phyloP scores from a whole-genome alignment of 2,888 invertebrate species.

The Pyrocoelia pectoralis region DNA sequence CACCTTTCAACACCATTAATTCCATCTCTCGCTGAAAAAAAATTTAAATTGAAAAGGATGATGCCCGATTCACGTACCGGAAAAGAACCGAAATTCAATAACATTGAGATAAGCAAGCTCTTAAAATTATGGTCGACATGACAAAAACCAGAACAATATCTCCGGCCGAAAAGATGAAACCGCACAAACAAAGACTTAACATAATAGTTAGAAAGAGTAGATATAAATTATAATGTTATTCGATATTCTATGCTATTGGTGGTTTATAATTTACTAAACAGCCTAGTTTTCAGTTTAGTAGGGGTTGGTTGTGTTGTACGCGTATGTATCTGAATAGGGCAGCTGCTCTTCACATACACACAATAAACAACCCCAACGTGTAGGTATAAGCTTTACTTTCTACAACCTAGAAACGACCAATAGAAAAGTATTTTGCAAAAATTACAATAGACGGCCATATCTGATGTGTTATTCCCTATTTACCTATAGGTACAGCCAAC shows the following conservation, averaged over 20 bases:
- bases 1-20: too few species aligned
- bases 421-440: constrained; percentile 32
- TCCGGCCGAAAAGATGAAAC: not conserved
- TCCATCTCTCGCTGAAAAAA: too few species aligned
- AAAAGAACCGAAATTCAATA: too few species aligned
- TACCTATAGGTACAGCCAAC: too few species aligned
- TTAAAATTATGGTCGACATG: too few species aligned
- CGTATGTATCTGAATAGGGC: constrained; percentile 23
- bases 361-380: constrained; percentile 22
- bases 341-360: constrained; percentile 24
- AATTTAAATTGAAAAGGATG: too few species aligned
- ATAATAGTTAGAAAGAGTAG: constrained; percentile 3
- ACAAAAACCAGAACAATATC: too few species aligned
- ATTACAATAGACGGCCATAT: constrained; percentile 30
- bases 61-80: too few species aligned
- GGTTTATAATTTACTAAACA: constrained; percentile 35
- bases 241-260: constrained; percentile 38
- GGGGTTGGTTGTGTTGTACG: constrained; percentile 28
- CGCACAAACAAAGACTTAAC: constrained; percentile 2
- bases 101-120: too few species aligned
- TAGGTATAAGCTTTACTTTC: constrained; percentile 19
- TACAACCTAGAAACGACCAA: constrained; percentile 30
- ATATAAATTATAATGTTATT: constrained; percentile 36
- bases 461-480: not conserved
- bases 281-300: constrained; percentile 27